Conservation (phyloP, 2,113 vertebrate species). For the Coptodon rendalli region DNA sequence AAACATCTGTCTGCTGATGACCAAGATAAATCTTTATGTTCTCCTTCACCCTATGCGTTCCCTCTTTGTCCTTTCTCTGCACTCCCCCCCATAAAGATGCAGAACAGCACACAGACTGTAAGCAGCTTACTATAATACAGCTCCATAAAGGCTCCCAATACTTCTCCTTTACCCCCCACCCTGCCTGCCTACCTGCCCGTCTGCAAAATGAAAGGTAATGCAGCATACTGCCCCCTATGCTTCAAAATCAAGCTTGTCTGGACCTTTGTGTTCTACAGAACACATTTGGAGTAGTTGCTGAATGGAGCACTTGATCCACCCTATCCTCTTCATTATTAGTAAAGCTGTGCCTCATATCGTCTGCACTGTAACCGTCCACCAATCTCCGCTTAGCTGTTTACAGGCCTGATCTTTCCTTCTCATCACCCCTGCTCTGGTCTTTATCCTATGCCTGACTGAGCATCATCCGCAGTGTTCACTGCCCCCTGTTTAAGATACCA, state of each 20-base stretch:
- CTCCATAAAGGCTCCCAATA: constrained; percentile 44
- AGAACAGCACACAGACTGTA: constrained; percentile 20
- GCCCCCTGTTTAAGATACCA: neutral
- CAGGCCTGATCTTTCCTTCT: constrained; percentile 9
- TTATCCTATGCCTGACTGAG: neutral
- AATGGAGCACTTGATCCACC: neutral
- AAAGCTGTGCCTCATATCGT: neutral
- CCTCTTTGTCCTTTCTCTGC: constrained; percentile 10
- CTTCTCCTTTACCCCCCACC: constrained; percentile 9
- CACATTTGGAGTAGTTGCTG: neutral
- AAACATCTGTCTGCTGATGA: neutral
- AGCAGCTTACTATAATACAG: constrained; percentile 61
- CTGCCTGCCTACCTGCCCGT: neutral
- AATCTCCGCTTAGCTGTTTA: neutral
- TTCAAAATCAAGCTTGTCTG: neutral
- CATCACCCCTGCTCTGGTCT: neutral
- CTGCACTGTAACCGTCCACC: neutral
- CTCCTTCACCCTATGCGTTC: neutral
- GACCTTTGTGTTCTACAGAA: neutral
- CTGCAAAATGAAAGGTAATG: constrained; percentile 13
- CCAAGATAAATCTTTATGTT: neutral
- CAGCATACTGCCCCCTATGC: neutral
- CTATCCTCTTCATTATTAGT: neutral
- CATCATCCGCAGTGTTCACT: neutral
- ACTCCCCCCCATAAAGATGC: neutral